Base-by-base conservation (phyloP, 1,140 invertebrate species). In the Lepeophtheirus salmonis region DNA sequence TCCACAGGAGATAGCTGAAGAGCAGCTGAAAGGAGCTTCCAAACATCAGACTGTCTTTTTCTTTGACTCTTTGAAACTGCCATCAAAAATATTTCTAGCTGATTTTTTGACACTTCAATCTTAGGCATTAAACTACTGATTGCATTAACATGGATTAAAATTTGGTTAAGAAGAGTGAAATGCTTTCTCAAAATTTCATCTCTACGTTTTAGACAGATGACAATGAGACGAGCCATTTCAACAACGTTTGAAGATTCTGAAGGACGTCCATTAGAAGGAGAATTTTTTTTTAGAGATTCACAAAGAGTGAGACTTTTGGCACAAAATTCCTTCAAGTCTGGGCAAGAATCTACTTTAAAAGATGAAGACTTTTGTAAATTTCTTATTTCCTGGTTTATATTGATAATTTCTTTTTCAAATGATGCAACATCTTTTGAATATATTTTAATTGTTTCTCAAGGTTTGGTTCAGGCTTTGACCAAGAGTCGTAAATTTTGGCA, bases 401-500 rank as follows among this genome's bases (percentile, higher is more conserved):
- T n/a, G 17, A n/a, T 24, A 4, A 23, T 4, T 24, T 54, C 23
- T 14, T 16, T 20, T 13, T 54, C 23, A 3, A 54, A 21, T n/a
- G 20, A 20, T 23, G 20, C n/a, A 18, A 54, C n/a, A n/a, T 54
- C 23, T 14, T 13, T 3, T 3, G 2, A 13, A 17, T 17, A 16
- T 54, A 14, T 23, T 54, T 24, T 4, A 54, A 23, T 16, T 21
- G 23, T 12, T 20, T 54, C n/a, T 20, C 23, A 14, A 54, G 52
- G 17, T 54, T 24, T 18, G 18, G 52, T n/a, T 54, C 52, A 3
- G 52, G 23, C 14, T 54, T 54, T 14, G 20, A 21, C 52, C 52
- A 54, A n/a, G 52, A 54, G 18, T 54, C 52, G 21, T 20, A 54
- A n/a, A 54, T 54, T 23, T 54, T 20, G 23, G 52, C 52, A 18